Conservation (phyloP, 2,797 vertebrate genomes). For the Enteromius afrohamiltoni region DNA sequence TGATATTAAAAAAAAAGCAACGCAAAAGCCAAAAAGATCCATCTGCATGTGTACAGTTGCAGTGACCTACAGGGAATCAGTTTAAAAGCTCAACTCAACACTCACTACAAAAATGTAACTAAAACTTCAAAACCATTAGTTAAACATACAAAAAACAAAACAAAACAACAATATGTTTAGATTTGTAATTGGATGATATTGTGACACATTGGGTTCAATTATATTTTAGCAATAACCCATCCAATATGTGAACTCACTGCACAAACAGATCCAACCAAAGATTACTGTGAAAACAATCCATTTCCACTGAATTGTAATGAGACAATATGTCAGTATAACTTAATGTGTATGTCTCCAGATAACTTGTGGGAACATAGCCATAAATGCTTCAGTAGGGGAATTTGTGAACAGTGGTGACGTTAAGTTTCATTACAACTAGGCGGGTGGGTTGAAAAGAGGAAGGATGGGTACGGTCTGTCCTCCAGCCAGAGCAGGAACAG, state of each 20-base stretch:
- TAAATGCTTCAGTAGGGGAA: constrained; percentile 12
- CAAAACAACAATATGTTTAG: no score
- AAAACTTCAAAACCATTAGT: no score
- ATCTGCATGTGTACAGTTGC: neutral
- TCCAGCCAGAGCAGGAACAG: neutral
- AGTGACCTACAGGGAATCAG: neutral
- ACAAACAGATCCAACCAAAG: neutral
- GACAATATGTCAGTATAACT: neutral
- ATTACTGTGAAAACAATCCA: neutral
- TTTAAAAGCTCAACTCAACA: neutral
- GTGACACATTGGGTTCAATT: neutral
- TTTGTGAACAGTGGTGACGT: constrained; percentile 6
- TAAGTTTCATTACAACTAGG: neutral
- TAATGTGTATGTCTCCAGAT: neutral
- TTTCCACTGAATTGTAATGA: neutral
- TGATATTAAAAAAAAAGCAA: neutral
- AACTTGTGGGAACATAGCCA: constrained; percentile 6
- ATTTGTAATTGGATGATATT: neutral
- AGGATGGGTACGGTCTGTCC: constrained; percentile 31
- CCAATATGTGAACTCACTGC: neutral
- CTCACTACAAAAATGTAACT: no score
- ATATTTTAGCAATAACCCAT: neutral
- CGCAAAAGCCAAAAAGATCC: neutral
- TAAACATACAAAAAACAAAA: no score
- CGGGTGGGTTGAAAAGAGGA: constrained; percentile 38